Evolutionary conservation across 2,797 vertebrate genomes (phyloP).

Genomic region (Phylloscopus collybita): DNA sequence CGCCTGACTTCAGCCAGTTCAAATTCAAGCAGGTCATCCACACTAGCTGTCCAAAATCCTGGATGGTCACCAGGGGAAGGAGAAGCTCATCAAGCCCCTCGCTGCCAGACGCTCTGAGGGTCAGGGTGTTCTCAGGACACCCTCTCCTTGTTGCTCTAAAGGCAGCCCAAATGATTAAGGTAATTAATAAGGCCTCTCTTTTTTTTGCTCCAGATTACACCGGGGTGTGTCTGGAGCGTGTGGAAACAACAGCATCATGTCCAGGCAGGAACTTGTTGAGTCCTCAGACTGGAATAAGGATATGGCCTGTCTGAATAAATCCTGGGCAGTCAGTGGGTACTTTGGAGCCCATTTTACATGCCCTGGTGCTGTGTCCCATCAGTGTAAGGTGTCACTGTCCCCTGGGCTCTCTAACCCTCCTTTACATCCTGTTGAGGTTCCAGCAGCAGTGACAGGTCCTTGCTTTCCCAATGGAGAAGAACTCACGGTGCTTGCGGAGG

Average conservation of each 20-base stretch:
- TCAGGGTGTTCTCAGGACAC: background rate
- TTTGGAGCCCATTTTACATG: too few species aligned
- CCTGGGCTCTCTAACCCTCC: too few species aligned
- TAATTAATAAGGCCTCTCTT: background rate
- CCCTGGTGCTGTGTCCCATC: too few species aligned
- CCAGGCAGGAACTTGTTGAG: background rate
- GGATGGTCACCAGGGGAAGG: background rate
- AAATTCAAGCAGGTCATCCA: background rate
- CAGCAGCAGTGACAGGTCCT: too few species aligned
- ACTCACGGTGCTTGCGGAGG: too few species aligned
- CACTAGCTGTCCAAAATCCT: background rate
- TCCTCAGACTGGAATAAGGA: background rate
- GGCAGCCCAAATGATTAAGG: background rate
- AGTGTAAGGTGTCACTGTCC: too few species aligned
- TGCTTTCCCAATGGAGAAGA: too few species aligned
- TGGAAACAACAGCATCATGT: background rate
- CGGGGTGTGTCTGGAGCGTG: background rate
- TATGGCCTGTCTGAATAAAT: too few species aligned
- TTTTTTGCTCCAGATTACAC: background rate
- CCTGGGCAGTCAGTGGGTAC: too few species aligned
- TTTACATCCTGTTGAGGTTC: too few species aligned
- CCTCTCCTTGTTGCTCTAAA: background rate
- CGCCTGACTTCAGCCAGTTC: background rate
- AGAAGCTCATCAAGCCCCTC: background rate
- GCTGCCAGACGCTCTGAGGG: fast-evolving